Evolutionary conservation across 2,888 invertebrate genomes (phyloP).

Genomic region (Tiliacea aurago): DNA sequence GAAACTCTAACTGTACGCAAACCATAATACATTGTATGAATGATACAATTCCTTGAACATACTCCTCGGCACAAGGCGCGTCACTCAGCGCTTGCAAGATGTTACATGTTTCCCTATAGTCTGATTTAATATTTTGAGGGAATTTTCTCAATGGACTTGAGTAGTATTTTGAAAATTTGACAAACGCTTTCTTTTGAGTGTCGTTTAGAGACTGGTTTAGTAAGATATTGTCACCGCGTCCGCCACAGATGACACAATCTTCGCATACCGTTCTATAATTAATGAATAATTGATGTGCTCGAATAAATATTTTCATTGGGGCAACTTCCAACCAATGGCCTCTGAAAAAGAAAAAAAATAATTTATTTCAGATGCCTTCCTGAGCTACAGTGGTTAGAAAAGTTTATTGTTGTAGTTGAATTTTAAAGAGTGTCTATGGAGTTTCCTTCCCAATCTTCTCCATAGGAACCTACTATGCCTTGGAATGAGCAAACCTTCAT

Average conservation of each 20-base stretch:
- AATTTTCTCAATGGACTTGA: not conserved
- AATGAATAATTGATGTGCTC: not conserved
- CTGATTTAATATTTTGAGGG: not conserved
- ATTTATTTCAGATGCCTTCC: not conserved
- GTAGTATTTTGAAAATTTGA: not conserved
- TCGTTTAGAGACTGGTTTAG: not conserved
- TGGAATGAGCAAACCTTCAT: not conserved
- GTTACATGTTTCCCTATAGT: conserved; percentile 26
- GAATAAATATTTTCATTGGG: fast-evolving
- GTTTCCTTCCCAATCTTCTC: not conserved
- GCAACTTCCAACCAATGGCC: conserved; percentile 41
- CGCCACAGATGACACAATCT: conserved; percentile 35
- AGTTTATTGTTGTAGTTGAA: not conserved
- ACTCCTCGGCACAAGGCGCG: conserved; percentile 33
- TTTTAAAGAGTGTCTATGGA: not conserved
- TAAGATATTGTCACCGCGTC: conserved; percentile 5
- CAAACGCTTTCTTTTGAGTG: conserved; percentile 1
- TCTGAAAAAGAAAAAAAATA: conserved; percentile 29
- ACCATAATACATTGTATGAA: conserved; percentile 29
- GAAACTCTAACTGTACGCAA: conserved; percentile 4
- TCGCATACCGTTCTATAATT: conserved; percentile 30
- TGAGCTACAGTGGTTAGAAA: not conserved
- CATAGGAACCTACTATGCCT: not conserved
- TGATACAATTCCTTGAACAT: not conserved
- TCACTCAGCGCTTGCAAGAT: conserved; percentile 17